phyloP scores from a whole-genome alignment of 1,140 invertebrate genomes.

The Megathymus violae region DNA sequence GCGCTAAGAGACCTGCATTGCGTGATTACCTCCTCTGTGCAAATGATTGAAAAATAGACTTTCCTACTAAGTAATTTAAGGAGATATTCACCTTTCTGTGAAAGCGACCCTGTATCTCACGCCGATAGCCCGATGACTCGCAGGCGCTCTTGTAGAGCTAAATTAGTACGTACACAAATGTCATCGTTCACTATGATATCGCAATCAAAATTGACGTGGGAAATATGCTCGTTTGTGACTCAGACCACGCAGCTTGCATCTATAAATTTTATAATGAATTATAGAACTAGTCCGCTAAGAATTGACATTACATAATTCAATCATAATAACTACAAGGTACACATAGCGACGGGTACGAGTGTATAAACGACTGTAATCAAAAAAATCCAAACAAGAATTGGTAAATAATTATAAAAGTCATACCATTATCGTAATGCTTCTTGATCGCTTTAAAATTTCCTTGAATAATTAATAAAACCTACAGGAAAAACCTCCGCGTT shows the following conservation, averaged over 20 bases:
- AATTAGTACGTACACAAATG: conserved; percentile 75
- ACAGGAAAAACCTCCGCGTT: conserved; percentile 26
- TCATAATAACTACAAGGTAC: conserved; percentile 58
- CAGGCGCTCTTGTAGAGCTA: conserved; percentile 56
- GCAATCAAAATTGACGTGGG: conserved; percentile 80
- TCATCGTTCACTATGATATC: conserved; percentile 79
- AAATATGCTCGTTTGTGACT: conserved; percentile 79
- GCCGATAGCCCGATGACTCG: conserved; percentile 57
- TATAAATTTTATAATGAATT: conserved; percentile 80
- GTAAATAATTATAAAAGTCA: too few relatives aligned
- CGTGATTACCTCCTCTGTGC: conserved; percentile 57
- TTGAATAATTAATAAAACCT: conserved; percentile 34
- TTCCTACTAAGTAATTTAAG: conserved; percentile 56
- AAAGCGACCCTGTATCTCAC: conserved; percentile 52
- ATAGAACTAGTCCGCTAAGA: conserved; percentile 58
- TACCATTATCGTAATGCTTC: too few relatives aligned
- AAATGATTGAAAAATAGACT: conserved; percentile 61
- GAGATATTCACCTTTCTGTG: conserved; percentile 48
- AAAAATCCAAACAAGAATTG: too few relatives aligned
- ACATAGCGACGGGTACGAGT: conserved; percentile 22
- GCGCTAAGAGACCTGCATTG: conserved; percentile 66
- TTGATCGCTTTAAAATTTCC: conserved; percentile 20
- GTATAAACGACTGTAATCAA: too few relatives aligned
- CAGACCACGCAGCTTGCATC: conserved; percentile 55
- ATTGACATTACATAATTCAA: conserved; percentile 73